Conservation (phyloP, 2,888 invertebrate genomes). For the Trissonchulus latispiculum region DNA sequence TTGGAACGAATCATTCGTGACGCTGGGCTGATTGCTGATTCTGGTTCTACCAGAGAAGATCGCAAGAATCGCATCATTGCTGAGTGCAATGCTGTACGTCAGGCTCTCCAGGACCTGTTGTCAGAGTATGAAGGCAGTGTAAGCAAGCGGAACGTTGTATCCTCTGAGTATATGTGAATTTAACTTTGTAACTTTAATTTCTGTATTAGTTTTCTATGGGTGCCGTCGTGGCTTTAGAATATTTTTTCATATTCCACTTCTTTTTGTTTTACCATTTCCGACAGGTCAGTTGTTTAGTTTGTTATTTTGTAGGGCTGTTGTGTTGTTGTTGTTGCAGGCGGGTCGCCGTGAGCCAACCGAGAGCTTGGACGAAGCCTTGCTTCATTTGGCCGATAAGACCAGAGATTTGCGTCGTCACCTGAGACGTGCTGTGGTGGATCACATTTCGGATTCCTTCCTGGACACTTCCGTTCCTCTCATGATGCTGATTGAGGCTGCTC, state of each 20-base stretch:
- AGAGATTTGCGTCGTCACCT: constrained; percentile 82
- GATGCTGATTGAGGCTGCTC: constrained; percentile 88
- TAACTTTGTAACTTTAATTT: too few species aligned
- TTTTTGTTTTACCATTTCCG: too few species aligned
- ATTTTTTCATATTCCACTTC: too few species aligned
- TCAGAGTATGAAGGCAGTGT: constrained; percentile 97
- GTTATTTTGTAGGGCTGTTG: too few species aligned
- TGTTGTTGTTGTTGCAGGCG: too few species aligned
- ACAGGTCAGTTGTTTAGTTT: too few species aligned
- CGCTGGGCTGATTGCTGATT: constrained; percentile 94
- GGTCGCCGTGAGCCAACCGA: constrained; percentile 63
- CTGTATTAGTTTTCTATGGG: too few species aligned
- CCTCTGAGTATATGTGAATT: too few species aligned
- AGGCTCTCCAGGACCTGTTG: constrained; percentile 88
- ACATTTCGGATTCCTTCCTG: constrained; percentile 68
- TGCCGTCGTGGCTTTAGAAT: too few species aligned
- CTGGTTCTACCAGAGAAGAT: constrained; percentile 81
- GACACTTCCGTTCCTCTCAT: constrained; percentile 88
- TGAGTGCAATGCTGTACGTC: constrained; percentile 94
- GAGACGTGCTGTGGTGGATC: constrained; percentile 95
- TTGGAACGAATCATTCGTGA: constrained; percentile 94
- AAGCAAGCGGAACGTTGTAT: too few species aligned
- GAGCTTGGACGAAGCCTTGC: constrained; percentile 80
- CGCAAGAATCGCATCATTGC: constrained; percentile 89
- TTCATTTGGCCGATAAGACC: constrained; percentile 93